Base-by-base conservation (phyloP, 2,113 vertebrate species). In the Strix aluco region DNA sequence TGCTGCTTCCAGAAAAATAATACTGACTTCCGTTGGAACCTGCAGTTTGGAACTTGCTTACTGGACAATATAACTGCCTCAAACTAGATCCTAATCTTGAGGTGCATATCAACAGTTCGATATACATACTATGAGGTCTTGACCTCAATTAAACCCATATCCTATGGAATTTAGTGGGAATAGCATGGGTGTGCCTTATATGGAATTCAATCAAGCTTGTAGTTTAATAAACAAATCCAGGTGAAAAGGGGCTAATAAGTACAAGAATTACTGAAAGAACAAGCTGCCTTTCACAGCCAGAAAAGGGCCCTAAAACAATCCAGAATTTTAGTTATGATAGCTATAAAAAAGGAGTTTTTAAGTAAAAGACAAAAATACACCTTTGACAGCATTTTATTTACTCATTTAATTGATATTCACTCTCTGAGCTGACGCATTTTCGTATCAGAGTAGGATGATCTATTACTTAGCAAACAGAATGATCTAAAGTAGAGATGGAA, bases 341-440 rank as follows among this genome's bases (percentile, higher is more conserved):
- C 52, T 57, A 34, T 61, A 81, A 79, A 87, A 88, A 93, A 47
- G 8, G 13, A 65, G 27, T 8, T 67, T 89, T 97, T 80, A 38
- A 67, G 44, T 79, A 86, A 92, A 83, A 94, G 52, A 85, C 21
- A 94, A 90, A 96, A 96, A 74, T 92, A 51, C 65, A 94, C 91
- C 79, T 94, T 91, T 96, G 88, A 58, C 61, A 94, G 72, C 61
- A 91, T 86, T 95, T 96, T 96, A 95, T 95, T 96, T 97, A 91
- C 77, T 58, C 61, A 65, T 91, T 94, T 97, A 97, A 94, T 94
- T 97, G 92, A 94, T 95, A 96, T 85, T 91, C 86, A 67, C 70
- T 77, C 86, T 81, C 40, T 2, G 17, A 89, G 46, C 83, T 89
- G 77, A 79, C 0, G 6, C 46, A 61, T 92, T 95, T 95, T 94